Base-by-base conservation (phyloP, 2,797 vertebrate genomes). In the Melanogrammus aeglefinus region DNA sequence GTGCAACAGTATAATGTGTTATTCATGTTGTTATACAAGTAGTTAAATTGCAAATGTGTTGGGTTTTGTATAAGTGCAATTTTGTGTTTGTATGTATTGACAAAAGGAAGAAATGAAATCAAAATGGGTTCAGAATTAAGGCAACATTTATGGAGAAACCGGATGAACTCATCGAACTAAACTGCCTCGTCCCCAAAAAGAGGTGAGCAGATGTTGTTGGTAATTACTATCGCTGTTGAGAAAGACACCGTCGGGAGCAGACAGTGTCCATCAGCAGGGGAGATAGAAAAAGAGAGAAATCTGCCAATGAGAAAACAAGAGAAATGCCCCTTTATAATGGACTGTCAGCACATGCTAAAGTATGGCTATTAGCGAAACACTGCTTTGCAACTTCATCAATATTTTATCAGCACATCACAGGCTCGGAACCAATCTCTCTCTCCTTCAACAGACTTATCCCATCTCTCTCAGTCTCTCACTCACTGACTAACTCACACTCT, bases 331-430 rank as follows among this genome's bases (percentile, higher is more conserved):
- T 29, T 74, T 74, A 78, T 86, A 89, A 91, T 83, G 82, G 82
- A 83, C 81, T 88, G 87, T 89, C 85, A 89, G 90, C 86, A 82
- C 86, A 91, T 80, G 81, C 76, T 91, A 88, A 89, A 83, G 80
- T 86, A 86, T 84, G 83, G 85, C 86, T 90, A 90, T 93, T 92
- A 92, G 85, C 51, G 24, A 85, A 90, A 85, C 89, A 87, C 79
- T 79, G 85, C 86, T 90, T 88, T 88, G 81, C 86, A 87, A 86
- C 86, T 82, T 91, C 88, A 92, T 93, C 89, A 90, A 92, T 92
- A 90, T 92, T 92, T 92, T 84, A 92, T 35, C 73, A 77, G 84
- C 79, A 75, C 82, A 89, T 88, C 86, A 85, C 81, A 81, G 77
- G 70, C 85, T 88, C 76, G 33, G 79, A 74, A 44, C 75, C 77